Base-by-base conservation (phyloP, 2,113 vertebrate genomes). In the Bucco capensis region DNA sequence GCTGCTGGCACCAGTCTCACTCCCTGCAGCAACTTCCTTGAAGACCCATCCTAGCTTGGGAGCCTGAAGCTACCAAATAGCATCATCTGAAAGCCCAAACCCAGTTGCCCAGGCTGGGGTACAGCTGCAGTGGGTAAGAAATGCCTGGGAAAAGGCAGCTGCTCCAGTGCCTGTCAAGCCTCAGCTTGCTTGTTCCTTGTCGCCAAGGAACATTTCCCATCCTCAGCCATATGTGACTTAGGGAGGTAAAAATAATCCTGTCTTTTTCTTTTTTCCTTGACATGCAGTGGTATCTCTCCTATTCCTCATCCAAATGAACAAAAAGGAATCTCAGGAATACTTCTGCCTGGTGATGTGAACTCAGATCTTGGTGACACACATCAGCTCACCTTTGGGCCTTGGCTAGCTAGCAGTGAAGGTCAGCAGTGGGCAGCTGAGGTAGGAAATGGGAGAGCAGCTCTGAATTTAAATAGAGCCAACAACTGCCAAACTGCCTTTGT, bases 191-290 rank as follows among this genome's bases (percentile, higher is more conserved):
- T 3, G 0, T 70, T 94, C 64, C 46, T 83, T 54, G 25, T 49
- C 80, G 69, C 40, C 86, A 72, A 60, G 58, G 74, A 91, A 93
- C 31, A 44, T 74, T 64, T 92, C 86, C 51, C 61, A 83, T 92
- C 83, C 79, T 77, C 67, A 64, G 80, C 76, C 51, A 0, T 66
- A 71, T 54, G 72, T 56, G 72, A 57, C 64, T 71, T 73, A 74
- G 66, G 21, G 57, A 92, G 31, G 67, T 58, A 92, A 93, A 96
- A 93, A 90, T 90, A 91, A 78, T 60, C 51, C 28, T 49, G 24
- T 50, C 38, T 44, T 66, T 12, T 49, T 40, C 22, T n/a, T 42
- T 42, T 49, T 42, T 8, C 27, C 70, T 44, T 72, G 83, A 51
- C 44, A 10, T 83, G 65, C 65, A 91, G 83, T 21, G 72, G 6